Base-by-base conservation (phyloP, 2,888 invertebrate species). In the Nomada flava region DNA sequence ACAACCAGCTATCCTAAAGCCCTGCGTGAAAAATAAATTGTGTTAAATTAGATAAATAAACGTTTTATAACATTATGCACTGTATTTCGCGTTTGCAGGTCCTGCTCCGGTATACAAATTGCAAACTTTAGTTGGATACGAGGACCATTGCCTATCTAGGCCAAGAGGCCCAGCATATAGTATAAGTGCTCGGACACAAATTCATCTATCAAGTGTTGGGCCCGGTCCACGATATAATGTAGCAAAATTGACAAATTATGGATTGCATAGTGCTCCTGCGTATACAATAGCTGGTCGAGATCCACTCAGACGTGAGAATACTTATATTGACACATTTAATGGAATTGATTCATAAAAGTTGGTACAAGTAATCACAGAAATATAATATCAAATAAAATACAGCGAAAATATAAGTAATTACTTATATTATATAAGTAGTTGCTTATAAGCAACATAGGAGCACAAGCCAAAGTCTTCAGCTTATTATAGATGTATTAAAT, bases 91-190 rank as follows among this genome's bases (percentile, higher is more conserved):
- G 5, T 63, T 13, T 47, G 68, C 29, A 96, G 96, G 96, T 65
- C 96, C 96, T 70, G 96, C 96, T 2, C 96, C 96, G 44, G 95
- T 95, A 70, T 96, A 96, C 92, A 89, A 92, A 92, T 94, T 97
- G 79, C 96, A 96, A 18, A 93, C 96, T 1, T 95, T 95, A 36
- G 95, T 95, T 53, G 96, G 96, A 2, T 96, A 94, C 92, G 92
- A 94, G 15, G 89, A 92, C 23, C 96, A 96, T 93, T 96, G 96
- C 94, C 95, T 95, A 26, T 95, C 96, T 11, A 95, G 94, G 18
- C 94, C 94, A 90, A 94, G 96, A 85, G 95, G 95, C 92, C 96
- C 96, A 7, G 95, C 96, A 92, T 96, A 94, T 92, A 95, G 95
- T 65, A 95, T 96, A 92, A 94, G 94, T 47, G 86, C 90, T 29